Base-by-base conservation (phyloP, 2,113 vertebrate species). In the Aspiorhynchus laticeps region DNA sequence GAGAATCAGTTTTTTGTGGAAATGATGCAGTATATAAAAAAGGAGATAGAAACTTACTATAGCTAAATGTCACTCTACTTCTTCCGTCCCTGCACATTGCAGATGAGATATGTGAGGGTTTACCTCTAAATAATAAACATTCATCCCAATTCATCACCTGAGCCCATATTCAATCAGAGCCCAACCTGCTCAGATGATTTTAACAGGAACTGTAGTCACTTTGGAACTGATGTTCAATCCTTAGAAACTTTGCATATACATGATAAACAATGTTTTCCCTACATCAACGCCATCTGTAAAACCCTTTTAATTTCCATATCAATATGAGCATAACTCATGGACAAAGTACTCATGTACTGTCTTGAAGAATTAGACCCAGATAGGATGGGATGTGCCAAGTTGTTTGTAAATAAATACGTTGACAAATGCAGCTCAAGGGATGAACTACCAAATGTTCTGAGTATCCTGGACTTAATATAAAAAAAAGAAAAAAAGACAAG, bases 11-110 rank as follows among this genome's bases (percentile, higher is more conserved):
- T 94, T 94, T 73, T 93, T 94, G 75, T 93, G 92, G 83, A 91
- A 91, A 91, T 88, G 86, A 88, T 87, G 93, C 93, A 94, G 93
- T 91, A 94, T 95, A 95, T 95, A 95, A 93, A 95, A 94, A 93
- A 88, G 83, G 88, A 92, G 79, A 91, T 91, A 93, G 88, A 87
- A 83, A 92, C 90, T 86, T 88, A 93, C 93, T 94, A 93, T 91
- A 90, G 88, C 90, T 94, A 94, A 92, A 93, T 90, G 92, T 92
- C 88, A 92, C 69, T 91, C 92, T 90, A 92, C 90, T 83, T 87
- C 90, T 88, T 93, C 88, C 90, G 87, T 92, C 88, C 91, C 91
- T 94, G 93, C 93, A 93, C 92, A 93, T 90, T 91, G 91, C 89
- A 93, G 90, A 91, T 93, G 90, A 89, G 76, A 92, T 91, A 90